phyloP scores from a whole-genome alignment of 2,113 vertebrate species.

The Syngnathus scovelli region DNA sequence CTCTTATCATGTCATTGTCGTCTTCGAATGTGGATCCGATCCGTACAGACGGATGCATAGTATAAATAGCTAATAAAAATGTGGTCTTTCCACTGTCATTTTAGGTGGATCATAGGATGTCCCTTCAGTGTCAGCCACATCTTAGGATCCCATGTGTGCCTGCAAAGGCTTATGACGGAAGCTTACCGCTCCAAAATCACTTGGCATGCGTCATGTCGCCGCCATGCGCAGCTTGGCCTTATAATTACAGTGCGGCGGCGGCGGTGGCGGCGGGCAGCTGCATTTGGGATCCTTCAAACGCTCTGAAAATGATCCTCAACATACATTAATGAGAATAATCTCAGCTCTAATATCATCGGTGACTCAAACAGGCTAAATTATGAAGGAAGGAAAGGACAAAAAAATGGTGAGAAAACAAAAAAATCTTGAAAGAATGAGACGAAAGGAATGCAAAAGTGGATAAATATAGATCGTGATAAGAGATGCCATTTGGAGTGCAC shows the following conservation, averaged over 20 bases:
- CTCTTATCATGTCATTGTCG: neutral
- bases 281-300: constrained; percentile 39
- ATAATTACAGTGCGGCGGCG: constrained; percentile 47
- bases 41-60: neutral
- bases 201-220: constrained; percentile 29
- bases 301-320: constrained; percentile 38
- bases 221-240: constrained; percentile 26
- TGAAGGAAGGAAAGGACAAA: too few species aligned
- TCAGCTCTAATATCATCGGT: constrained; percentile 36
- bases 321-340: constrained; percentile 36
- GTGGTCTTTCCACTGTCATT: constrained; percentile 47
- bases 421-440: too few species aligned
- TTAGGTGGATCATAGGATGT: constrained; percentile 44
- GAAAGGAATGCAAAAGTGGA: too few species aligned
- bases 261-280: constrained; percentile 32
- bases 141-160: constrained; percentile 24
- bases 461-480: too few species aligned
- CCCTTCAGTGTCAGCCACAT: constrained; percentile 54
- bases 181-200: constrained; percentile 18
- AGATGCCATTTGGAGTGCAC: too few species aligned
- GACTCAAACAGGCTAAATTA: constrained; percentile 7
- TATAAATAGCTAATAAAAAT: constrained; percentile 41
- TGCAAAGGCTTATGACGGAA: constrained; percentile 38
- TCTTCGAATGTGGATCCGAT: neutral
- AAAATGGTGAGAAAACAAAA: too few species aligned